Conservation (phyloP, 2,113 vertebrate genomes). For the Hippocampus comes region DNA sequence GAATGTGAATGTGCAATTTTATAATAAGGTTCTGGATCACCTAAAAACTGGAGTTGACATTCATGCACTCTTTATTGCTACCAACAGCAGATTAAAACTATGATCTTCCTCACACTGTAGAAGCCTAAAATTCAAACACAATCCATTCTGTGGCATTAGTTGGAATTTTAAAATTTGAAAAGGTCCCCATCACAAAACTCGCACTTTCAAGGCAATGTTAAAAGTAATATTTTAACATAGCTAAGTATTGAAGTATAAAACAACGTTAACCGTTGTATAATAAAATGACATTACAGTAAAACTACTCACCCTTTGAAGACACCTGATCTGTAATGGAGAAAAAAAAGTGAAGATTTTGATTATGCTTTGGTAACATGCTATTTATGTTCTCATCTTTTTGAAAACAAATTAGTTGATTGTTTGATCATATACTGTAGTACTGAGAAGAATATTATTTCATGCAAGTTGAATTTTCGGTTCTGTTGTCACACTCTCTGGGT, state of each 20-base stretch:
- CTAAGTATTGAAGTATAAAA: too few relatives aligned
- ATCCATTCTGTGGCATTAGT: not conserved
- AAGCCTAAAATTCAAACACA: not conserved
- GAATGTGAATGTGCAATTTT: slow-evolving; percentile 22
- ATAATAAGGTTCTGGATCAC: slow-evolving; percentile 34
- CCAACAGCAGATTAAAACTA: not conserved
- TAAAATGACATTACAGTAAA: not conserved
- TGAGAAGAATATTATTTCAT: not conserved
- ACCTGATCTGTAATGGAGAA: not conserved
- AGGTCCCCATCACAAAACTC: not conserved
- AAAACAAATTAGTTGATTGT: not conserved
- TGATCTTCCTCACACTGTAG: not conserved
- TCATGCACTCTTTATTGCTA: not conserved
- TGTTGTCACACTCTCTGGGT: too few relatives aligned
- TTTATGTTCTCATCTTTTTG: not conserved
- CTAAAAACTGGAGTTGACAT: slow-evolving; percentile 25
- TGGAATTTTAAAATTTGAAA: not conserved
- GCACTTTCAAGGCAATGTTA: not conserved
- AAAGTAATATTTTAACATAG: not conserved
- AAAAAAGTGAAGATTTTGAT: not conserved
- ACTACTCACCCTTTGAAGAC: not conserved
- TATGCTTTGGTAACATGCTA: not conserved
- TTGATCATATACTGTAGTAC: not conserved
- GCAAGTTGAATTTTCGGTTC: too few relatives aligned
- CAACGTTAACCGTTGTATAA: not conserved